Percentiles rank a stretch among this genome's conserved stretches.
Evolutionary conservation across 2,113 vertebrate species (phyloP).

Genomic region (Leptobrachium ailaonicum): DNA sequence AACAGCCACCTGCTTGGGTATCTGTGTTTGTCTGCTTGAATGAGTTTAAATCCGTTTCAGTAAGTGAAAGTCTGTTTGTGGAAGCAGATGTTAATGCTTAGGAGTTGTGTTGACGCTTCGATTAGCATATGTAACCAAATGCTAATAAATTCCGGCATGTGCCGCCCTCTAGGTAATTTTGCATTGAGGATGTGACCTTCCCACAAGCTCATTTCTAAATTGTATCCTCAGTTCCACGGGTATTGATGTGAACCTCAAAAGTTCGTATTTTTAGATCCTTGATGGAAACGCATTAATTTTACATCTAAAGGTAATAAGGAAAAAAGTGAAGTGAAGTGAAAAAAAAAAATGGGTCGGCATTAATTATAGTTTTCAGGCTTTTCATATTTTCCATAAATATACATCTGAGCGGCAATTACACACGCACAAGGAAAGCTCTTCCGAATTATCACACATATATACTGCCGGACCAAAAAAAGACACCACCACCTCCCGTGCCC

Average conservation of each 20-base stretch:
- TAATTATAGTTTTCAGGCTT: background rate
- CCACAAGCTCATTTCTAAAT: conserved; percentile 19
- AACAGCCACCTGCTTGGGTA: conserved; percentile 78
- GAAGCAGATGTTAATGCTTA: conserved; percentile 79
- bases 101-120: conserved; percentile 73
- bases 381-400: background rate
- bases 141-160: conserved; percentile 72
- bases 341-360: background rate
- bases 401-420: background rate
- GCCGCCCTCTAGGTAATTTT: conserved; percentile 58
- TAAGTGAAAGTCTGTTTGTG: conserved; percentile 78
- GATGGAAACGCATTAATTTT: background rate
- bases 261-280: background rate
- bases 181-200: conserved; percentile 43
- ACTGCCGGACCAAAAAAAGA: no score
- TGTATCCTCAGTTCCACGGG: background rate
- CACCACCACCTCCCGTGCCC: no score
- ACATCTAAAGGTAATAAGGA: background rate
- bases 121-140: conserved; percentile 79
- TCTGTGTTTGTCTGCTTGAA: conserved; percentile 81
- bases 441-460: no score
- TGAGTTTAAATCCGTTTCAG: conserved; percentile 81
- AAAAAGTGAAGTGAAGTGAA: background rate
- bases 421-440: no score
- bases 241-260: conserved; percentile 29